Evolutionary conservation across 2,797 vertebrate species (phyloP), one percentile per base, ranked within the genome.

Genomic region (Taeniopygia guttata): DNA sequence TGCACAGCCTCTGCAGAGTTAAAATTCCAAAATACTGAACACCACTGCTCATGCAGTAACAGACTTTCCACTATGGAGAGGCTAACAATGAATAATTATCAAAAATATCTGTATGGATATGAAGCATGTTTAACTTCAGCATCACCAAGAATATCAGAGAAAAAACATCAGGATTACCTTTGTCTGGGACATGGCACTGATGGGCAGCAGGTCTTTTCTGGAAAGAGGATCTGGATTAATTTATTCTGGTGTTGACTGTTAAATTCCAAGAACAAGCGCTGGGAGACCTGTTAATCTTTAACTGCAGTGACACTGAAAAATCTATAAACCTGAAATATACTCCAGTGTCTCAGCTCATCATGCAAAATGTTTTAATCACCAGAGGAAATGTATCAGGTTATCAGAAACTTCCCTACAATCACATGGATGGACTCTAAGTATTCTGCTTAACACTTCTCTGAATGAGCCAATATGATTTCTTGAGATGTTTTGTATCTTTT

Each of bases 401-500:
- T 38, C 49, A 90, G 40, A n/a, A 27, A 21, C 27, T 67, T 80
- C 25, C 13, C 30, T 78, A 43, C 25, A 25, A 21, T 25, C 36
- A 62, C 7, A 1, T 13, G 14, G 16, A 46, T 25, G 7, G 66
- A 23, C 11, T 64, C 49, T 3, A 12, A 27, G 25, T 48, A 38
- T 23, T 30, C 26, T 1, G 5, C 11, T 13, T 58, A 42, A 21
- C 10, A 14, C 0, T 11, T 12, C 17, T n/a, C 16, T 70, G 26
- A 67, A n/a, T 18, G 11, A 77, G 7, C 11, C 59, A 51, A 19
- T 5, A 46, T 0, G 0, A 45, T 16, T n/a, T 80, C 20, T 75
- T 40, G 9, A 62, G 6, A 42, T 46, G 19, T 56, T 70, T 10
- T 67, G 0, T 34, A 34, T 6, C 8, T 75, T 88, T 49, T 26